phyloP scores from a whole-genome alignment of 2,888 invertebrate species.

The Brachyopa scutellaris region DNA sequence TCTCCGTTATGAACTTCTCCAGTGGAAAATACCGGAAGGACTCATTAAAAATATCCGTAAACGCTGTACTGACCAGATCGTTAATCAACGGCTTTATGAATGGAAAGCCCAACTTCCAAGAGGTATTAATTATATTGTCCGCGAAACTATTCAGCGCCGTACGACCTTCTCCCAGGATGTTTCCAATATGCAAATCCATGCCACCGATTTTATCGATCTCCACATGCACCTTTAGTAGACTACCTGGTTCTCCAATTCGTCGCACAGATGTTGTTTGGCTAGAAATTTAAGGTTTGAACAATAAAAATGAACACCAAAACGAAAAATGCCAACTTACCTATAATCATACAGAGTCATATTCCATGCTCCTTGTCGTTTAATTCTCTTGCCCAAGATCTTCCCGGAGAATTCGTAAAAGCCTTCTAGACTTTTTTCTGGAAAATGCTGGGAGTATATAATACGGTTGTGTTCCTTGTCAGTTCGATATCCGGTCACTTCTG shows the following conservation, averaged over 20 bases:
- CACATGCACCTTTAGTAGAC: constrained; percentile 85
- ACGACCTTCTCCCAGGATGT: constrained; percentile 85
- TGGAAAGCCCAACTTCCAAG: constrained; percentile 91
- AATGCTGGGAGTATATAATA: constrained; percentile 90
- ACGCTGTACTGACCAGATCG: constrained; percentile 91
- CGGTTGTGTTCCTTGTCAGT: constrained; percentile 85
- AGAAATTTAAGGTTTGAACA: constrained; percentile 55
- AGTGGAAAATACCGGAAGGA: constrained; percentile 89
- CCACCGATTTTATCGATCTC: constrained; percentile 89
- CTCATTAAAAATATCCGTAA: constrained; percentile 91
- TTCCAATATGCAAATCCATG: constrained; percentile 89
- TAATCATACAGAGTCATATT: constrained; percentile 89
- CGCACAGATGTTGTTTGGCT: constrained; percentile 83
- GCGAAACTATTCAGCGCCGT: constrained; percentile 85
- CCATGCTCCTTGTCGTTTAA: constrained; percentile 87
- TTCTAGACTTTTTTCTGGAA: constrained; percentile 89
- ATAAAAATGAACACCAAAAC: constrained; percentile 13
- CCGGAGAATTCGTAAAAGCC: constrained; percentile 87
- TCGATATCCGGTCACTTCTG: constrained; percentile 90
- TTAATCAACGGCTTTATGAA: constrained; percentile 90
- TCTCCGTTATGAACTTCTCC: constrained; percentile 84
- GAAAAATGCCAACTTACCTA: constrained; percentile 75
- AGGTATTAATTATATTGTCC: constrained; percentile 89
- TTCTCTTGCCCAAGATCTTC: constrained; percentile 84
- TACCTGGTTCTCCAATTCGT: constrained; percentile 81